phyloP scores from a whole-genome alignment of 2,113 vertebrate genomes.

The Propithecus coquereli region DNA sequence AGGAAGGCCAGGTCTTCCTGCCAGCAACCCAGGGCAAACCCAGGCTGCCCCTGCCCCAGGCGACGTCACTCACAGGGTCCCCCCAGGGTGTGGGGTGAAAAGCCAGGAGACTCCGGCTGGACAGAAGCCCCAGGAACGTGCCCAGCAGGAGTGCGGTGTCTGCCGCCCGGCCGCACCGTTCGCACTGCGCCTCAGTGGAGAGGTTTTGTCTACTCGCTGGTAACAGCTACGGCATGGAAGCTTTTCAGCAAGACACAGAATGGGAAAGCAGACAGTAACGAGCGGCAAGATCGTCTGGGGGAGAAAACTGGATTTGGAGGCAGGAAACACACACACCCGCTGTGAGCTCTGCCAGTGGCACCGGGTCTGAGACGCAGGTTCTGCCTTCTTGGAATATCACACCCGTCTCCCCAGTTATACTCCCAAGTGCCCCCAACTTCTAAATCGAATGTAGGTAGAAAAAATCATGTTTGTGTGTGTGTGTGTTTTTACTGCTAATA shows the following conservation, averaged over 20 bases:
- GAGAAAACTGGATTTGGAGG: not conserved
- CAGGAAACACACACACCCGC: accelerated
- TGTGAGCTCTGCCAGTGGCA: not conserved
- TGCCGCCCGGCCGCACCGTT: not conserved
- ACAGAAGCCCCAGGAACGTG: not conserved
- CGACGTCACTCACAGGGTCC: not conserved
- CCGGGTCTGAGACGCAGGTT: not conserved
- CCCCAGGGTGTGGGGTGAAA: not conserved
- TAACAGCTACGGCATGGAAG: accelerated
- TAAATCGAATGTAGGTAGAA: not conserved
- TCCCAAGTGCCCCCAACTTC: not conserved
- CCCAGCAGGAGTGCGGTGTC: not conserved
- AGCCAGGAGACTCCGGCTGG: not conserved
- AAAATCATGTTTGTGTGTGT: not conserved
- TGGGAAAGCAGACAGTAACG: too few species aligned
- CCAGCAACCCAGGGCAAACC: not conserved
- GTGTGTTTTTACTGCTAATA: not conserved
- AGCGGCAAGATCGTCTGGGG: not conserved
- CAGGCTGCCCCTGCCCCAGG: not conserved
- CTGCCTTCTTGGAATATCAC: accelerated
- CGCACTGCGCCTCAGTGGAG: accelerated
- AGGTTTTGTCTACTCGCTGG: accelerated
- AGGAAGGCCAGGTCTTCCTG: not conserved
- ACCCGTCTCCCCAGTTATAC: not conserved
- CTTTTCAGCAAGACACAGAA: not conserved